phyloP scores from a whole-genome alignment of 2,797 vertebrate genomes.

The Manis javanica region DNA sequence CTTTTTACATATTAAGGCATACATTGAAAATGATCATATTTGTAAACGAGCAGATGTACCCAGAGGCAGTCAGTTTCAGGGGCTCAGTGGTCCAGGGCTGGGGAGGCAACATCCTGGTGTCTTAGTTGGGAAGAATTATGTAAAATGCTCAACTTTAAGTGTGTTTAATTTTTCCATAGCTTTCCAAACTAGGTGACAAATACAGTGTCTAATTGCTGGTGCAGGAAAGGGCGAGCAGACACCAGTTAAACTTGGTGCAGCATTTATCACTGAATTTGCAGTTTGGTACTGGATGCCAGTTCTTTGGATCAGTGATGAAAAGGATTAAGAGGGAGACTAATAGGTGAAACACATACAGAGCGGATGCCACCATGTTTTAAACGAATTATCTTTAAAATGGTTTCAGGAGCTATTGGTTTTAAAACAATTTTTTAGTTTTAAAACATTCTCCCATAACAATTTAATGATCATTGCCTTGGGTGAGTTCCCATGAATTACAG shows the following conservation, averaged over 20 bases:
- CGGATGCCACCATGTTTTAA: background rate
- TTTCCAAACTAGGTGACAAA: constrained; percentile 2
- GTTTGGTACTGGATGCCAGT: background rate
- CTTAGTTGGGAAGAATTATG: background rate
- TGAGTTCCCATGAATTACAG: background rate
- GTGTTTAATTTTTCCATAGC: background rate
- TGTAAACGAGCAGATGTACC: background rate
- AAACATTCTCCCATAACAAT: background rate
- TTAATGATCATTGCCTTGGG: background rate
- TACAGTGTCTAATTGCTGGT: background rate
- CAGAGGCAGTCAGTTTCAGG: background rate
- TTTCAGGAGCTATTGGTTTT: constrained; percentile 21
- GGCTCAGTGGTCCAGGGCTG: background rate
- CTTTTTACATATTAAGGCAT: background rate
- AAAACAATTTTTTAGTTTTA: constrained; percentile 22
- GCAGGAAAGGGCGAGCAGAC: background rate
- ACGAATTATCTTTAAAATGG: background rate
- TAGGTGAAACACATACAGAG: background rate
- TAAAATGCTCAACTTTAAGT: background rate
- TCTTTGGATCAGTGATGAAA: background rate
- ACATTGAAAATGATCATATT: background rate
- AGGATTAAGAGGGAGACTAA: background rate
- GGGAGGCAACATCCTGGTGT: background rate
- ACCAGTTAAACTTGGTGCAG: background rate
- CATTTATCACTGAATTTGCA: background rate